phyloP scores from a whole-genome alignment of 2,797 vertebrate species.

The Dendrocincla tyrannina region DNA sequence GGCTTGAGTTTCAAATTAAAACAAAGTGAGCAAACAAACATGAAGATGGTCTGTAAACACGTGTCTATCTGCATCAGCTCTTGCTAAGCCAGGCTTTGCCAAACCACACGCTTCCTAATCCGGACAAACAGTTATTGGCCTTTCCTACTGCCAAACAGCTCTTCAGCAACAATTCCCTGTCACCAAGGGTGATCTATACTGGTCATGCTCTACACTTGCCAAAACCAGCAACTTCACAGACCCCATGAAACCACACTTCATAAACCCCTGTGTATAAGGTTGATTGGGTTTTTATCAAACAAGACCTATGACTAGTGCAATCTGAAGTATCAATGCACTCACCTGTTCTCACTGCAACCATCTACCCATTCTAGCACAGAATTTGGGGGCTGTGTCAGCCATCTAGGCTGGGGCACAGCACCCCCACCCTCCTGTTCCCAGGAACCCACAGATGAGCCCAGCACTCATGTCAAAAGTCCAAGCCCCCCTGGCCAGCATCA shows the following conservation, averaged over 20 bases:
- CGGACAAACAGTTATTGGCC: not conserved
- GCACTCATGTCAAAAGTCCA: accelerated
- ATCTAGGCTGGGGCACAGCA: not conserved
- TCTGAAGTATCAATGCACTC: accelerated
- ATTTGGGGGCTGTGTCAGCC: not conserved
- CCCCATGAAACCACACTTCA: not conserved
- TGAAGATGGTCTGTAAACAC: not conserved
- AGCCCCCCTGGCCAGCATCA: not conserved
- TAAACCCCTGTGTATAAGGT: not conserved
- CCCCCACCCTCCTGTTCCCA: not conserved
- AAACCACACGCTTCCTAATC: not conserved
- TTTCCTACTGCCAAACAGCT: not conserved
- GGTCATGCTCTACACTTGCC: not conserved
- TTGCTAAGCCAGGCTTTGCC: conserved; percentile 1
- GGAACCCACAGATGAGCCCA: not conserved
- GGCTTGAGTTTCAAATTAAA: not conserved
- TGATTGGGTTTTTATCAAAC: accelerated
- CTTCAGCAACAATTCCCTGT: not conserved
- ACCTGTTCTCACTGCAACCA: not conserved
- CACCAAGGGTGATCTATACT: not conserved
- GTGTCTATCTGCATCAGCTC: not conserved
- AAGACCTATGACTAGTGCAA: accelerated
- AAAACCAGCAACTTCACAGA: not conserved
- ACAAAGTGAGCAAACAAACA: not conserved
- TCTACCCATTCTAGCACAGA: not conserved